Percentiles rank a stretch among this genome's conserved stretches.
phyloP scores from a whole-genome alignment of 2,888 invertebrate genomes.

The Litoditis marina region DNA sequence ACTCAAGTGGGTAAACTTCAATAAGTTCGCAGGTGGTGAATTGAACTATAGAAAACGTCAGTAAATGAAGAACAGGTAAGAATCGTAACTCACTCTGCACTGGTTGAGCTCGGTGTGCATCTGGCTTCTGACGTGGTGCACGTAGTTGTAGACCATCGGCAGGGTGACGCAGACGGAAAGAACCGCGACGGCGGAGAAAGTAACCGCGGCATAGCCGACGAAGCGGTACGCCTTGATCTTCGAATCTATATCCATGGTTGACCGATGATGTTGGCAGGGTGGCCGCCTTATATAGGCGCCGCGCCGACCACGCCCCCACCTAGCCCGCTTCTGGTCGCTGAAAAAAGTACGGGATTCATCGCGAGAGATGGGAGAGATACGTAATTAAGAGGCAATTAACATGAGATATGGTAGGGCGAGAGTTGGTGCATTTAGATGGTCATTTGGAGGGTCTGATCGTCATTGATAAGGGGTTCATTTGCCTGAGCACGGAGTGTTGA shows the following conservation, averaged over 20 bases:
- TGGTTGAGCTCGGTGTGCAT: constrained; percentile 47
- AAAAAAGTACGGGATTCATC: not conserved
- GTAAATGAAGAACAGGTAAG: no score
- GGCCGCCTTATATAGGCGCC: not conserved
- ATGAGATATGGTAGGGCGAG: no score
- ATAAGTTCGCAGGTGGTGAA: no score
- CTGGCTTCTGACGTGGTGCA: constrained; percentile 48
- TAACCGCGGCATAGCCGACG: constrained; percentile 52
- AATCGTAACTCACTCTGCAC: constrained; percentile 40
- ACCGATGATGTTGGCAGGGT: not conserved
- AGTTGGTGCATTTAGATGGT: no score
- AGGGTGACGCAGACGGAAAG: constrained; percentile 50
- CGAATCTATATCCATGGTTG: constrained; percentile 49
- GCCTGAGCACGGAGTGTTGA: no score
- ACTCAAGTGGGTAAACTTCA: no score
- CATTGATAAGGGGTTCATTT: no score
- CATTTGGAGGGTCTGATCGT: no score
- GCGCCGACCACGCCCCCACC: no score
- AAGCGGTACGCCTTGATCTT: constrained; percentile 51
- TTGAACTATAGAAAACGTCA: no score
- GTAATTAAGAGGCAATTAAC: no score
- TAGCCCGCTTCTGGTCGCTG: no score
- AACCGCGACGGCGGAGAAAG: constrained; percentile 51
- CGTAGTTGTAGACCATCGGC: constrained; percentile 54
- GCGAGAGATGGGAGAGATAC: not conserved